Base-by-base conservation (phyloP, 2,888 invertebrate species). In the Phaedon cochleariae region DNA sequence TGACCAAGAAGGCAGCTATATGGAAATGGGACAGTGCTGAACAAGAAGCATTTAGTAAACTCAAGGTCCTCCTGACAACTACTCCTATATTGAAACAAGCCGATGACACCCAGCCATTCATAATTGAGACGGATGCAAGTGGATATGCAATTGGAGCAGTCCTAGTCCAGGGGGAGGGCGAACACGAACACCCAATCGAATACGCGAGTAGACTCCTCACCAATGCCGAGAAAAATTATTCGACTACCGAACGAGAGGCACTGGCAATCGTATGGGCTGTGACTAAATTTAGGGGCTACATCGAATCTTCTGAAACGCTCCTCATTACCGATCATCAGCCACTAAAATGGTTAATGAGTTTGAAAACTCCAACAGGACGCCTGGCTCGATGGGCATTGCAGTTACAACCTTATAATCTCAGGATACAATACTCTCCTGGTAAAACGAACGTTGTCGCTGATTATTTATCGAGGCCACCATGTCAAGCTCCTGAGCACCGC, bases 291-390 rank as follows among this genome's bases (percentile, higher is more conserved):
- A 22, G 81, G 20, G 79, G 77, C 0, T 85, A 82, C 63, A 69
- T 85, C 0, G 81, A 83, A 49, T 80, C 81, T 0, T 29, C 75
- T 2, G 59, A 73, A 1, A 80, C 83, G 17, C 66, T 69, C 1
- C 72, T 84, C 0, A 65, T 78, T 2, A 84, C 83, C 0, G 85
- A 85, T 63, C 85, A 85, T 61, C 79, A 82, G 64, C 80, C 84
- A 0, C 71, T 86, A 26, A 81, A 82, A 76, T 86, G 84, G 82
- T 67, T 85, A 9, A 55, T 70, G 51, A 31, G 21, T 3, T 10
- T 83, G 3, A 83, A 83, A 64, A 76, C 83, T 6, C 81, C 81
- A 0, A 75, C 78, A 4, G 82, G 83, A n/a, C 65, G 84, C 21
- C 65, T 86, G 0, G 81, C 80, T 0, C 69, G 84, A 37, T 86